These are phyloP conservation scores for Ibidorhyncha struthersii DNA, from an alignment of 2,113 vertebrate species.

Conservation along the genomic window DNA sequence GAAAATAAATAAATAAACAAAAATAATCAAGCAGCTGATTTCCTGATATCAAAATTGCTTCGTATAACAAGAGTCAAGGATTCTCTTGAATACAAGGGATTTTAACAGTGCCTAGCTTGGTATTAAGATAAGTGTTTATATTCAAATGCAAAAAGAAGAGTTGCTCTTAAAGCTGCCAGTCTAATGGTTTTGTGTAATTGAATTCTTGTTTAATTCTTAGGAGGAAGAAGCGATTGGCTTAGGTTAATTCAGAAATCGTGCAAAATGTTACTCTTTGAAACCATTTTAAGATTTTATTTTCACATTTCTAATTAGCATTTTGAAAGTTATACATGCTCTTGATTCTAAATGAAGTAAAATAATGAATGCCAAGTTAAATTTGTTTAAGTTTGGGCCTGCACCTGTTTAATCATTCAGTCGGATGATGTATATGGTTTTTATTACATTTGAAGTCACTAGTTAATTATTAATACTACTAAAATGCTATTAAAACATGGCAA, in stretches of 20 bases:
- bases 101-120: constrained; percentile 16
- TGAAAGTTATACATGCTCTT: constrained; percentile 43
- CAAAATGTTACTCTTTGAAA: background rate
- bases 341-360: constrained; percentile 61
- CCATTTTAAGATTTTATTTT: constrained; percentile 53
- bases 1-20: constrained; percentile 36
- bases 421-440: background rate
- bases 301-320: constrained; percentile 37
- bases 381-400: constrained; percentile 1
- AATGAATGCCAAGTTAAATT: constrained; percentile 38
- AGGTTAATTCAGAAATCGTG: constrained; percentile 38
- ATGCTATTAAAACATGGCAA: constrained; percentile 29
- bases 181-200: constrained; percentile 55
- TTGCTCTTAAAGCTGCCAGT: constrained; percentile 34
- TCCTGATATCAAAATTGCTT: constrained; percentile 55
- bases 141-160: constrained; percentile 4
- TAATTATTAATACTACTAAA: constrained; percentile 20
- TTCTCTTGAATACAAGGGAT: constrained; percentile 45
- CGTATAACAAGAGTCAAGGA: constrained; percentile 31
- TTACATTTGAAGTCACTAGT: constrained; percentile 26
- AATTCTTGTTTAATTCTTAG: constrained; percentile 65
- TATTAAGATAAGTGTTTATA: constrained; percentile 45
- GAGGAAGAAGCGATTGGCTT: constrained; percentile 28
- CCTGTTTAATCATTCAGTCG: constrained; percentile 53
- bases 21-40: constrained; percentile 46